Conservation (phyloP, 64 coral and sea anemone genomes). For the Actinia equina region DNA sequence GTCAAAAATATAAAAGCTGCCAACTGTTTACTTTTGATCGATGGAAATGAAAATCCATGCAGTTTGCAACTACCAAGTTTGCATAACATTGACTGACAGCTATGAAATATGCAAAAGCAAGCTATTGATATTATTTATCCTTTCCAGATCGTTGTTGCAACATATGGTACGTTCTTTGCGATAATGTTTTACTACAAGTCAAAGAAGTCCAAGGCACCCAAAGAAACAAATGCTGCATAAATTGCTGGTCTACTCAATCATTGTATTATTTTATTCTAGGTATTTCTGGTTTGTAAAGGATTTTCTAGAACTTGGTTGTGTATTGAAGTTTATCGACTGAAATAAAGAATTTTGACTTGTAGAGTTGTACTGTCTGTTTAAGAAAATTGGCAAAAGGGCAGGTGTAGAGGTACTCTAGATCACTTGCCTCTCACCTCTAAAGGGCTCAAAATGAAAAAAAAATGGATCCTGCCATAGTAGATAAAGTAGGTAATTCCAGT, state of each 20-base stretch:
- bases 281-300: conserved; percentile 2
- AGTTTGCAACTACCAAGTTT: too few relatives aligned
- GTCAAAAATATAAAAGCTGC: too few relatives aligned
- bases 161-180: conserved; percentile 1
- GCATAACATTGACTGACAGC: too few relatives aligned
- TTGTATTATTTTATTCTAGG: background rate
- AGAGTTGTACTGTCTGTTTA: background rate
- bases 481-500: too few relatives aligned
- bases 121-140: background rate
- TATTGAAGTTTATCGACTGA: background rate
- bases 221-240: background rate
- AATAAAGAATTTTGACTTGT: conserved; percentile 3
- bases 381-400: too few relatives aligned
- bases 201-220: conserved; percentile 5
- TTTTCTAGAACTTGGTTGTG: background rate
- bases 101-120: background rate
- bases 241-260: background rate
- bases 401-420: too few relatives aligned
- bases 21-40: too few relatives aligned
- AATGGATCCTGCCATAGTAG: too few relatives aligned
- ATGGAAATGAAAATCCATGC: too few relatives aligned
- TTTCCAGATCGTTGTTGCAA: conserved; percentile 5
- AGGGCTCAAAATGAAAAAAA: too few relatives aligned
- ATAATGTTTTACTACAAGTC: background rate
- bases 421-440: too few relatives aligned